A percentile compares a stretch with the other conserved stretches of the same genome.
phyloP scores from a whole-genome alignment of 2,113 vertebrate species.

The Castor canadensis region DNA sequence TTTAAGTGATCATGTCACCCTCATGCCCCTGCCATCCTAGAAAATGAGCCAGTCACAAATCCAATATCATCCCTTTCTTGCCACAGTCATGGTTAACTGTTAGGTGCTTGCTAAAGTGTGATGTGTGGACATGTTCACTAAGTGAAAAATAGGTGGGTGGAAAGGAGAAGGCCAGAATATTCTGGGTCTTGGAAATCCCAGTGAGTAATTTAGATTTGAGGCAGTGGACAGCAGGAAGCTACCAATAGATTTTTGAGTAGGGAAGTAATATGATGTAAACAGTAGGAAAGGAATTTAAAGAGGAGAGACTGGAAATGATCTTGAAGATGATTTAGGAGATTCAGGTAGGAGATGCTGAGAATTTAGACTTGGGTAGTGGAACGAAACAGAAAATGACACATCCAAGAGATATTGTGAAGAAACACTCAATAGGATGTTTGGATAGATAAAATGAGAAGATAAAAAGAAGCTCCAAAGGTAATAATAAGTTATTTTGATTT shows the following conservation, averaged over 20 bases:
- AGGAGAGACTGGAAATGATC: not conserved
- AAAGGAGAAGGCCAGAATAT: not conserved
- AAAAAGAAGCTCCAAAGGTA: not conserved
- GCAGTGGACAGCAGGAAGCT: not conserved
- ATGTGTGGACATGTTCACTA: not conserved
- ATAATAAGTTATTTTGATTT: not conserved
- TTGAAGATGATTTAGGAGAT: not conserved
- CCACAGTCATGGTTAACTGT: not conserved
- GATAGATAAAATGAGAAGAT: not conserved
- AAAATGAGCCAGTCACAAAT: conserved; percentile 8
- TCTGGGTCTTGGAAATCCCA: not conserved
- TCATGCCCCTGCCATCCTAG: not conserved
- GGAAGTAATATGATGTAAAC: not conserved
- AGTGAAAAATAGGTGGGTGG: not conserved
- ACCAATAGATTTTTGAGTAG: not conserved
- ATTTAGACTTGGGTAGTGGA: conserved; percentile 2
- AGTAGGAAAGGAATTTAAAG: not conserved
- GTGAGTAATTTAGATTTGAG: conserved; percentile 8
- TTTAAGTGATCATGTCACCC: not conserved
- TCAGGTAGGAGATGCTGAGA: not conserved
- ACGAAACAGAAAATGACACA: not conserved
- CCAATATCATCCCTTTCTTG: not conserved
- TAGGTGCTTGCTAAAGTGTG: not conserved
- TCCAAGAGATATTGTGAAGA: not conserved
- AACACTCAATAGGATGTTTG: not conserved